Evolutionary conservation across 1,140 invertebrate genomes (phyloP), one percentile per base, ranked within the genome.

Genomic region (Lordiphosa stackelbergi): DNA sequence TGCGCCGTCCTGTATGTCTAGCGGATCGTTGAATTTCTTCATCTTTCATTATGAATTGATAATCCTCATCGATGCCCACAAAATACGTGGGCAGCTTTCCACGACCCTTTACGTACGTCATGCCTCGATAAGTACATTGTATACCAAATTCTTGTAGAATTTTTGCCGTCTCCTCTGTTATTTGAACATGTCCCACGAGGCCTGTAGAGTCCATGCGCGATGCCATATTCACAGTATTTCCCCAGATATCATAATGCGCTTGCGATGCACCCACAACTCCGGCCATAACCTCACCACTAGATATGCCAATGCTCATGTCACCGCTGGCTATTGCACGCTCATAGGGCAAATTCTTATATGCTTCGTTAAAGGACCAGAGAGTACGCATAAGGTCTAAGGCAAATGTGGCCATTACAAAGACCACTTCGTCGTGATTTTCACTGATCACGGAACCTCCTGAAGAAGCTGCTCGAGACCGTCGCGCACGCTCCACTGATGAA

Each of bases 141-240:
- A 81, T 34, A 3, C 72, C 68, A 36, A 41, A 72, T 3, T 52
- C 24, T 52, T 91, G 88, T 6, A 96, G 88, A 13, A 95, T 90
- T 9, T 88, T 72, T 0, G 94, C 94, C 0, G 94, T 94, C 28
- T 92, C 90, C 81, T 93, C 91, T 2, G 94, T 93, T 0, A 94
- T 91, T 85, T 96, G 95, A 73, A 97, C 96, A 83, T 91, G 90
- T 35, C 93, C 94, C 10, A 91, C 88, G 57, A 92, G 86, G 13
- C 95, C 95, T 0, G 93, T 95, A 0, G 93, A 94, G 69, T 97
- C 95, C 95, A 97, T 97, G 61, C 97, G 90, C 5, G 95, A 97
- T 0, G 96, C 96, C 90, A 98, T 95, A 88, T 98, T 98, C 0
- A 98, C 96, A 1, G 95, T 93, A 88, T 98, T 94, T 0, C 96